These are phyloP conservation scores for Campaea margaritaria DNA, from an alignment of 2,888 invertebrate genomes.

Conservation along the genomic window DNA sequence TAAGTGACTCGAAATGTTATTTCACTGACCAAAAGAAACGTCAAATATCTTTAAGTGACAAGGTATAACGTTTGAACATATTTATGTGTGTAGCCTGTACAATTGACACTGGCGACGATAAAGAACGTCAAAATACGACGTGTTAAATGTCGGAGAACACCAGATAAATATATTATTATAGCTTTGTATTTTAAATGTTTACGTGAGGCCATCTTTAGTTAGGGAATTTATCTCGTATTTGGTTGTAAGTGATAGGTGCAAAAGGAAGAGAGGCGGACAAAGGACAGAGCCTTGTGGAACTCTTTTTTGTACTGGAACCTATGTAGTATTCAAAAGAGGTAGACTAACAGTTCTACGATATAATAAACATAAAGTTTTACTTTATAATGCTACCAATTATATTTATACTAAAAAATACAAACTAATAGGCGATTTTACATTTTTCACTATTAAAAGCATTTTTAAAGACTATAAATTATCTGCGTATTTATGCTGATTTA, in stretches of 20 bases:
- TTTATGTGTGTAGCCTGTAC: constrained; percentile 34
- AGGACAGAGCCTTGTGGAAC: constrained; percentile 24
- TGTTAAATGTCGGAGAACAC: constrained; percentile 65
- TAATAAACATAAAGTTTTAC: too few relatives aligned
- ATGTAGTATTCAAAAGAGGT: too few relatives aligned
- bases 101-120: constrained; percentile 58
- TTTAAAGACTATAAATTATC: too few relatives aligned
- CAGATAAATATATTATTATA: constrained; percentile 57
- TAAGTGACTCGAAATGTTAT: constrained; percentile 2
- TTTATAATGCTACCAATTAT: too few relatives aligned
- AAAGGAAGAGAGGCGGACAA: constrained; percentile 26
- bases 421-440: too few relatives aligned
- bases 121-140: constrained; percentile 71
- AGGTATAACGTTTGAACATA: constrained; percentile 20
- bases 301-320: neutral
- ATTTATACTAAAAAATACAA: too few relatives aligned
- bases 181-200: constrained; percentile 45
- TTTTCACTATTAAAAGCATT: too few relatives aligned
- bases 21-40: constrained; percentile 3
- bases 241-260: constrained; percentile 26
- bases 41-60: constrained; percentile 19
- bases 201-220: constrained; percentile 42
- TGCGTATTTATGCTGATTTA: neutral
- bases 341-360: too few relatives aligned
- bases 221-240: constrained; percentile 36